These are phyloP conservation scores for Sinocyclocheilus anophthalmus DNA, from an alignment of 2,113 vertebrate genomes.

Conservation along the genomic window DNA sequence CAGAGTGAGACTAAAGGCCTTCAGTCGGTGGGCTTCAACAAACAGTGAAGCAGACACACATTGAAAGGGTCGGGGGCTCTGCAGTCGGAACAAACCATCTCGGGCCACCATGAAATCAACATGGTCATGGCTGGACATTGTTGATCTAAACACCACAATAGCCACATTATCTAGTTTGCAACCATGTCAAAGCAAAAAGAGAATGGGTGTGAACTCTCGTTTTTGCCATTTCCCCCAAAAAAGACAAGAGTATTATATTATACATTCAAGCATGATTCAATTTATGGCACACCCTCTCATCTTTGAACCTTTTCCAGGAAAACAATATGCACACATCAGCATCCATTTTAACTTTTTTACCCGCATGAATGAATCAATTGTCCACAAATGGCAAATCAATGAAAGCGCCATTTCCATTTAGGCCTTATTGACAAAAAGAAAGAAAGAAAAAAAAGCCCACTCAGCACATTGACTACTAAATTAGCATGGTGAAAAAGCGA, in stretches of 20 bases:
- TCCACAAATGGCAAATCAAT: conserved; percentile 31
- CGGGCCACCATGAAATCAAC: conserved; percentile 65
- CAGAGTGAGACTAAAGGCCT: conserved; percentile 19
- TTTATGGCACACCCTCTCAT: not conserved
- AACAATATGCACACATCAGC: conserved; percentile 6
- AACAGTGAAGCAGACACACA: conserved; percentile 42
- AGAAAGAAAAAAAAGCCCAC: not conserved
- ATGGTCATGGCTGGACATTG: conserved; percentile 65
- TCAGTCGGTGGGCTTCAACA: conserved; percentile 44
- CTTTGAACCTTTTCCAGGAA: not conserved
- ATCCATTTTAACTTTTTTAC: conserved; percentile 3
- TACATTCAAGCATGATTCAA: not conserved
- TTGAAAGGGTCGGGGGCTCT: conserved; percentile 49
- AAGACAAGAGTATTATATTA: not conserved
- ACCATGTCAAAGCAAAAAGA: conserved; percentile 1
- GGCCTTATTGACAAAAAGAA: conserved; percentile 10
- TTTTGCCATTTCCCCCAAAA: not conserved
- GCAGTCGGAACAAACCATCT: conserved; percentile 51
- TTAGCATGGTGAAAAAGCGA: conserved; percentile 11
- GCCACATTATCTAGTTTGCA: conserved; percentile 62
- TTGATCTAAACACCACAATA: conserved; percentile 64
- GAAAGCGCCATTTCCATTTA: conserved; percentile 19
- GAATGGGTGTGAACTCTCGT: not conserved
- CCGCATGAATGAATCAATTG: conserved; percentile 10
- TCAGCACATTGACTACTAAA: conserved; percentile 30